Base-by-base conservation (phyloP, 2,797 vertebrate species). In the Streptopelia turtur region DNA sequence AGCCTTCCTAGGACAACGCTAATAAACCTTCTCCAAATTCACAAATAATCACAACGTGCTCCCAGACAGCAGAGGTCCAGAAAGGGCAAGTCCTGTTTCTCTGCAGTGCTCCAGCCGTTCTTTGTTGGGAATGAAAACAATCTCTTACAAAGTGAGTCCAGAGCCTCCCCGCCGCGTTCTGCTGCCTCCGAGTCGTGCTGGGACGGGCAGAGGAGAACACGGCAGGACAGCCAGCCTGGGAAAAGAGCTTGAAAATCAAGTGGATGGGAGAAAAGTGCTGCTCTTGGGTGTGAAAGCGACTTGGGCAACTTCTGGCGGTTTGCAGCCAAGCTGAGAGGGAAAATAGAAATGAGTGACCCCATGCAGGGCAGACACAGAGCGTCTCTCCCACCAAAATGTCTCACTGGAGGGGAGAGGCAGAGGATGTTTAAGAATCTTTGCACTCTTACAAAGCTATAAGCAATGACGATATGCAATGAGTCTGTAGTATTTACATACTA, bases 231-330 rank as follows among this genome's bases (percentile, higher is more conserved):
- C 22, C 78, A 91, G 81, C 28, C 84, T 49, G 82, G 92, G 81
- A 75, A 83, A 87, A 87, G 28, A 87, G 89, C 87, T 84, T 72
- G 64, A 76, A 94, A 92, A 77, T 33, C 59, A 82, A 77, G 52
- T 49, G 93, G 89, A 72, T 66, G 81, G 35, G 30, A 87, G n/a
- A 35, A 69, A 72, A 89, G 12, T 2, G 39, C 60, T 74, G 64
- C 50, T 64, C 35, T 66, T 89, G 87, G 66, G 84, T 2, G 3
- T 65, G 74, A 92, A 84, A 89, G n/a, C 47, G 28, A 6, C 55
- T 79, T 93, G 18, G 87, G 55, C 81, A 93, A 63, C 70, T 94
- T 82, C 86, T 82, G 91, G 66, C 61, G 47, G 41, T 96, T 95
- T 91, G 89, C 56, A 87, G 84, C 52, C 93, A 90, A 92, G 56